Evolutionary conservation across 2,797 vertebrate species (phyloP).

Genomic region (Malurus leucopterus): DNA sequence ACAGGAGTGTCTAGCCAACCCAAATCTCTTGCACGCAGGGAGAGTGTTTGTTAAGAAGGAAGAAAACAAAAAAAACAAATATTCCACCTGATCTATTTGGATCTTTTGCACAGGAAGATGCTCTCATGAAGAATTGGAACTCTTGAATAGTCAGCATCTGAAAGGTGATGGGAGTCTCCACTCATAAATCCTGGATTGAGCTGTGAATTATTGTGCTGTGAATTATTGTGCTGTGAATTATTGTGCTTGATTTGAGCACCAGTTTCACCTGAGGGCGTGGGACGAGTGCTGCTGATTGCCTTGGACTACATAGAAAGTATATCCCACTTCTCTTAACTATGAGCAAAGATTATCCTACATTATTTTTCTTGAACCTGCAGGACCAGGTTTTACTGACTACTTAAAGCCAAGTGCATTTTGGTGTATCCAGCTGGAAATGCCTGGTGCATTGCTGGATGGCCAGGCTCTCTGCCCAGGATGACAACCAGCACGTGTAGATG

Average conservation of each 20-base stretch:
- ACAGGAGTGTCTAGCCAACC: neutral
- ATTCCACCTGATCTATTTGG: accelerated
- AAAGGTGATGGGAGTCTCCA: accelerated
- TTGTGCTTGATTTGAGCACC: neutral
- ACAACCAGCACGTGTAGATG: neutral
- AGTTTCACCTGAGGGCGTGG: neutral
- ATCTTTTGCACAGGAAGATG: neutral
- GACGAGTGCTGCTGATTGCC: neutral
- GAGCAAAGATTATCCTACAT: neutral
- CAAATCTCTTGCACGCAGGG: accelerated
- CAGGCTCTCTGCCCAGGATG: neutral
- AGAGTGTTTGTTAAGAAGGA: neutral
- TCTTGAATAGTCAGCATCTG: neutral
- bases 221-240: neutral
- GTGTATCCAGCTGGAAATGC: neutral
- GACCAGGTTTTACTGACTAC: neutral
- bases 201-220: neutral
- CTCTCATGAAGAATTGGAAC: neutral
- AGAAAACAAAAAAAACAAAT: neutral
- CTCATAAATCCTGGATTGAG: neutral
- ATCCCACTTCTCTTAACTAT: neutral
- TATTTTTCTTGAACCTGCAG: neutral
- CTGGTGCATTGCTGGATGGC: accelerated
- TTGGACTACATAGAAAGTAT: neutral
- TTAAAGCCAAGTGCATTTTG: neutral